Base-by-base conservation (phyloP, 2,888 invertebrate species). In the Chymomyza amoena region DNA sequence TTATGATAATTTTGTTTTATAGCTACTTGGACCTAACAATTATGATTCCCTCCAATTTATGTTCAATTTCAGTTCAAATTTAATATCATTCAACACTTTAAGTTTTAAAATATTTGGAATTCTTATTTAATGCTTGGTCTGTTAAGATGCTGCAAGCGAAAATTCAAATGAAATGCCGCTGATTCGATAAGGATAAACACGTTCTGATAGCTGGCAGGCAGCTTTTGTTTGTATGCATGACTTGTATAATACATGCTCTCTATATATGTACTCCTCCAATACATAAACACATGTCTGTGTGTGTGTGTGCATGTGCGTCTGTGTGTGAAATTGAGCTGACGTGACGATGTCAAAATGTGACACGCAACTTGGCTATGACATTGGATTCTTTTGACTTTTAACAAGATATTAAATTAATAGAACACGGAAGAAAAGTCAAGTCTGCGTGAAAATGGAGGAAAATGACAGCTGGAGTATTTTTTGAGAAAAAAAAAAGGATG, bases 271-370 rank as follows among this genome's bases (percentile, higher is more conserved):
- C 36, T 36, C 6, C 0, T 45, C 13, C 13, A 45, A 32, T 45
- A 45, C 13, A 15, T 45, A 45, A n/a, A n/a, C n/a, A n/a, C n/a
- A n/a, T n/a, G n/a, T n/a, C n/a, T n/a, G n/a, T 45, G 13, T 45
- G 39, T 45, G 2, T 45, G 39, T 45, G 39, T 64, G 59, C 61
- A 28, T 51, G 83, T 65, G 75, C 70, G 63, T 64, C 45, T 68
- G 70, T 73, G 88, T 87, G 88, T 88, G 87, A 83, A 83, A 87
- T 79, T 84, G 88, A n/a, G n/a, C n/a, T 88, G 84, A 83, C 88
- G 88, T 83, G 87, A 86, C 69, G 74, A 84, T 86, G 79, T 86
- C 83, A 83, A 88, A 88, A 76, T 86, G 87, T 81, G 82, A 79
- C 82, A 81, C 39, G 39, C 39, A 45, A 45, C 39, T 45, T 45